Evolutionary conservation across 2,888 invertebrate species (phyloP).

Genomic region (Orchesella flavescens): DNA sequence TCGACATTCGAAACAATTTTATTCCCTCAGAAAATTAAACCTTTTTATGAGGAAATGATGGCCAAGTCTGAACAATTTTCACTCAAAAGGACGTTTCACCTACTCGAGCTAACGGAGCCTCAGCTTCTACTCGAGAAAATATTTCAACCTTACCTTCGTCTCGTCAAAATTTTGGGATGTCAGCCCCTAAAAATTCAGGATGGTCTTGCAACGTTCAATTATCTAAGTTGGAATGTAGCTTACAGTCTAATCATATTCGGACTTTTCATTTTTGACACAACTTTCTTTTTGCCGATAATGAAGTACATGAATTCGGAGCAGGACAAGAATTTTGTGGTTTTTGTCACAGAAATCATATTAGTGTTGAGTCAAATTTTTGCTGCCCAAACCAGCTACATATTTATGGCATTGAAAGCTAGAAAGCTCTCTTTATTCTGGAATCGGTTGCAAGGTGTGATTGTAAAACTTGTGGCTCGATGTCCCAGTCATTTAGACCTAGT

Average conservation of each 20-base stretch:
- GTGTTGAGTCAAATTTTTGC: slow-evolving; percentile 43
- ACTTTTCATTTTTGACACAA: slow-evolving; percentile 32
- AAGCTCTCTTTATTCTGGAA: slow-evolving; percentile 34
- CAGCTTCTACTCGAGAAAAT: slow-evolving; percentile 30
- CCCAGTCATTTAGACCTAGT: slow-evolving; percentile 39
- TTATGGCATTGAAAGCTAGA: slow-evolving; percentile 5
- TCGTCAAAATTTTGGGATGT: slow-evolving; percentile 38
- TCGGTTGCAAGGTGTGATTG: slow-evolving; percentile 15
- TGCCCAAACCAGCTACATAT: slow-evolving; percentile 28
- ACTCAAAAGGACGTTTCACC: neutral
- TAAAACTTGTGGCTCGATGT: slow-evolving; percentile 42
- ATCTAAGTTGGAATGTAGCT: slow-evolving; percentile 30
- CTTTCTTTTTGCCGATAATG: slow-evolving; percentile 42
- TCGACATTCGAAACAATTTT: neutral
- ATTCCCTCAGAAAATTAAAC: neutral
- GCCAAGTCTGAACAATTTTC: too few species aligned
- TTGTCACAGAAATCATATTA: slow-evolving; percentile 42
- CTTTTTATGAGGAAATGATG: neutral
- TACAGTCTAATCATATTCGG: slow-evolving; percentile 29
- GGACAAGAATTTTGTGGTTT: neutral
- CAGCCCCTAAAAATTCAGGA: slow-evolving; percentile 31
- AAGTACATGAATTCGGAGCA: slow-evolving; percentile 26
- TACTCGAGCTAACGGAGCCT: slow-evolving; percentile 36
- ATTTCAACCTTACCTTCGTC: slow-evolving; percentile 33
- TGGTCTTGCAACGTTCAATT: slow-evolving; percentile 29